These are phyloP conservation scores for Ctenicera cuprea DNA, from an alignment of 2,888 invertebrate species.

Conservation along the genomic window DNA sequence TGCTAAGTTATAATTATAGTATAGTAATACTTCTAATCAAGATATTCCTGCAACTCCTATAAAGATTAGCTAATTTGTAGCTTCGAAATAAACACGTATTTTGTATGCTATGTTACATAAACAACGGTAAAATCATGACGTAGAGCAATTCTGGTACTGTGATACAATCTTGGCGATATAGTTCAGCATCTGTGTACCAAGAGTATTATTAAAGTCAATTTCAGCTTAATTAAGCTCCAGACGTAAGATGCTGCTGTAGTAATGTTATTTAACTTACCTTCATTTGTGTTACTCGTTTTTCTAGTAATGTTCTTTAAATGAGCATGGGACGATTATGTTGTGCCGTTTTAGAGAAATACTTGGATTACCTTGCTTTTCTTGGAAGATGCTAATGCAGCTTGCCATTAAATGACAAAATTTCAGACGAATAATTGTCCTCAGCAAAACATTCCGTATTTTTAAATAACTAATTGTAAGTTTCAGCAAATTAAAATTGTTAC, in stretches of 20 bases:
- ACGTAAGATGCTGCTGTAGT: slow-evolving; percentile 37
- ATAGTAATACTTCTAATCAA: not conserved
- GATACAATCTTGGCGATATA: slow-evolving; percentile 29
- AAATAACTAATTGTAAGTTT: too few species aligned
- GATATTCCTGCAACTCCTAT: not conserved
- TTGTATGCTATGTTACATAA: slow-evolving; percentile 4
- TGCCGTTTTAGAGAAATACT: slow-evolving; percentile 16
- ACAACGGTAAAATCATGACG: slow-evolving; percentile 8
- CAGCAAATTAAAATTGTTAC: too few species aligned
- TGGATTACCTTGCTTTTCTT: slow-evolving; percentile 15
- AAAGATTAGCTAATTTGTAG: slow-evolving; percentile 1
- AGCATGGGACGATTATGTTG: slow-evolving; percentile 24
- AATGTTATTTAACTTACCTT: slow-evolving; percentile 38
- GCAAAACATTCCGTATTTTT: too few species aligned
- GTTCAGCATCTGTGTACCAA: slow-evolving; percentile 31
- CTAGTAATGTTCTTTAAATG: slow-evolving; percentile 25
- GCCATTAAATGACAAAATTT: not conserved
- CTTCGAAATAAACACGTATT: slow-evolving; percentile 7
- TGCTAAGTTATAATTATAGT: not conserved
- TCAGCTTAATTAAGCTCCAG: slow-evolving; percentile 38
- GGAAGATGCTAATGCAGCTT: slow-evolving; percentile 12
- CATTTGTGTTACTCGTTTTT: slow-evolving; percentile 39
- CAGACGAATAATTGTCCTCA: too few species aligned
- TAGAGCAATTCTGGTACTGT: slow-evolving; percentile 19
- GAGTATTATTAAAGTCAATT: slow-evolving; percentile 35